Conservation (phyloP, 2,113 vertebrate genomes). For the Pedionomus torquatus region DNA sequence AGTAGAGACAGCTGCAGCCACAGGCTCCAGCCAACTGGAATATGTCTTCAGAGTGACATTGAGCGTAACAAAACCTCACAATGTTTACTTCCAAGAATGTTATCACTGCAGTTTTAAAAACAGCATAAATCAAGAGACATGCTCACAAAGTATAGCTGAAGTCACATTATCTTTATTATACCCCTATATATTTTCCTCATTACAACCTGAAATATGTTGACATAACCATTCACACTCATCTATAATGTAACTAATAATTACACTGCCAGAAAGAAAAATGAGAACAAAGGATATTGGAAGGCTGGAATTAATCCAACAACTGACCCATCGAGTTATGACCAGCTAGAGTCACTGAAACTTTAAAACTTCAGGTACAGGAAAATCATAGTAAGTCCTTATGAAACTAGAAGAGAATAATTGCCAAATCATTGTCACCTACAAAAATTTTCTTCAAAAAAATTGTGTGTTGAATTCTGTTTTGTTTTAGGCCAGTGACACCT, state of each 20-base stretch:
- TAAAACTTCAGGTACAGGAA: neutral
- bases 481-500: neutral
- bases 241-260: slow-evolving; percentile 42
- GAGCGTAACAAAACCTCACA: slow-evolving; percentile 57
- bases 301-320: slow-evolving; percentile 51
- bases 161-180: slow-evolving; percentile 61
- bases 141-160: slow-evolving; percentile 32
- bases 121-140: slow-evolving; percentile 27
- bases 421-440: neutral
- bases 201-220: slow-evolving; percentile 60
- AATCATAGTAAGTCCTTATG: neutral
- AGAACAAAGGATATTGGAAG: slow-evolving; percentile 51
- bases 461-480: neutral
- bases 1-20: slow-evolving; percentile 65
- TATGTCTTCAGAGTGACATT: slow-evolving; percentile 61
- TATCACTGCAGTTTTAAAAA: slow-evolving; percentile 52
- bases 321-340: neutral
- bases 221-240: slow-evolving; percentile 53
- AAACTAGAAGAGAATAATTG: neutral
- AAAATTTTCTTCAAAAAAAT: neutral
- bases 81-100: slow-evolving; percentile 65
- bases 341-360: neutral
- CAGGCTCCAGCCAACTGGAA: slow-evolving; percentile 53
- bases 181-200: slow-evolving; percentile 52
- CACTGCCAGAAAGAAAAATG: slow-evolving; percentile 45